Percentiles rank a stretch among this genome's conserved stretches.
Evolutionary conservation across 92 coral and sea anemone genomes (phyloP).

Genomic region (Scolanthus callimorphus): DNA sequence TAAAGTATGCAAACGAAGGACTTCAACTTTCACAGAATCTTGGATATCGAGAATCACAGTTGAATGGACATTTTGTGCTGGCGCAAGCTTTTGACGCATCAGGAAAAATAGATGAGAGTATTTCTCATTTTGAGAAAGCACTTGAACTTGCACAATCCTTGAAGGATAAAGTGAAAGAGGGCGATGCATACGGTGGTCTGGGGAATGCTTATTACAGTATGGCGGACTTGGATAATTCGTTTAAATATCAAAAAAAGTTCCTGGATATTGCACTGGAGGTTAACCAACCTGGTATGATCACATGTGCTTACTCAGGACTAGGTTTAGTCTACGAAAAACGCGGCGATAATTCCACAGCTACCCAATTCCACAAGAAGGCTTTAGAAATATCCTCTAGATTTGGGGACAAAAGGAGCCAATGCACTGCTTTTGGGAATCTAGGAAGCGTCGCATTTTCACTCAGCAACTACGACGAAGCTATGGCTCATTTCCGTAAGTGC

Average conservation of each 20-base stretch:
- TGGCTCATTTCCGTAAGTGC: slow-evolving; percentile 3
- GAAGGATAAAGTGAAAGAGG: not conserved
- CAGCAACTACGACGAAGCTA: slow-evolving; percentile 5
- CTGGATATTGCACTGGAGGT: not conserved
- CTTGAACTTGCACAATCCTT: too few species aligned
- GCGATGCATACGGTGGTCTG: not conserved
- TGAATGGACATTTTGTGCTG: too few species aligned
- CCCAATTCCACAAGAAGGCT: not conserved
- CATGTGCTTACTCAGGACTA: not conserved
- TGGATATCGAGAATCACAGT: too few species aligned
- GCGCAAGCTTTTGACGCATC: too few species aligned
- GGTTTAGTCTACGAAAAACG: not conserved
- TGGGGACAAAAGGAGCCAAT: not conserved
- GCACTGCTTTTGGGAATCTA: not conserved
- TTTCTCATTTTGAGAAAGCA: too few species aligned
- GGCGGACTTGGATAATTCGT: not conserved
- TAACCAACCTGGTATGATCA: not conserved
- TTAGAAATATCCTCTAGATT: not conserved
- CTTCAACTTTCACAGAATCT: not conserved
- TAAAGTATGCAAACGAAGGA: not conserved
- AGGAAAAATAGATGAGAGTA: too few species aligned
- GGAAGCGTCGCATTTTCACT: not conserved
- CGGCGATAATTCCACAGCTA: not conserved
- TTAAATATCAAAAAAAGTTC: not conserved
- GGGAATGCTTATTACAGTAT: not conserved